Percentiles rank a stretch among this genome's conserved stretches.
phyloP scores from a whole-genome alignment of 2,113 vertebrate genomes.

The western clawed frog (Xenopus tropicalis) region DNA sequence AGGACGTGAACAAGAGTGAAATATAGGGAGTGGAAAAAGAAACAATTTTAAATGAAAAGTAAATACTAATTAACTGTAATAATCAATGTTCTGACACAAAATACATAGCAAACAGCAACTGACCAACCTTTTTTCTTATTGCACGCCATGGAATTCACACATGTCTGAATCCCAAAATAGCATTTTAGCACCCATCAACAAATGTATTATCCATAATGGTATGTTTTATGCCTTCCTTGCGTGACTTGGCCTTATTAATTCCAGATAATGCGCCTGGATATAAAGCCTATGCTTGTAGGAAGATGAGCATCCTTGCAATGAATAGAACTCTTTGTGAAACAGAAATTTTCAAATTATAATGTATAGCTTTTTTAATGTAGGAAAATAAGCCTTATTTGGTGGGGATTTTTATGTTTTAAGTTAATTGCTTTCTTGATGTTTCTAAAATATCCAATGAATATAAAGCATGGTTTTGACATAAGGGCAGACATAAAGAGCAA shows the following conservation, averaged over 20 bases:
- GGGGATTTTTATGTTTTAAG: constrained; percentile 1
- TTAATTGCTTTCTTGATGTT: too few species aligned
- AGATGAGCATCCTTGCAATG: constrained; percentile 25
- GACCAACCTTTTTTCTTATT: too few species aligned
- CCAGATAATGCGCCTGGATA: constrained; percentile 18
- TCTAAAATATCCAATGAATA: too few species aligned
- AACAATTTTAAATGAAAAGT: too few species aligned
- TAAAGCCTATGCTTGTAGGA: constrained; percentile 26
- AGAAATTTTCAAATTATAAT: constrained; percentile 28
- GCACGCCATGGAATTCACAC: too few species aligned
- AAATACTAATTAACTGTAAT: too few species aligned
- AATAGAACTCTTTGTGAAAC: constrained; percentile 35
- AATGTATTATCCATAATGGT: constrained; percentile 28
- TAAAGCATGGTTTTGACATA: too few species aligned
- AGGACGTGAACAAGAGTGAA: too few species aligned
- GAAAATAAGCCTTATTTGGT: constrained; percentile 26
- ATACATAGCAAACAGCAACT: too few species aligned
- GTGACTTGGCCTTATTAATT: constrained; percentile 34
- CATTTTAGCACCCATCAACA: constrained; percentile 17
- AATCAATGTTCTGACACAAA: too few species aligned
- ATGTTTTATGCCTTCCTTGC: constrained; percentile 36
- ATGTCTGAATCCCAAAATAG: constrained; percentile 6
- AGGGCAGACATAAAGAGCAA: too few species aligned
- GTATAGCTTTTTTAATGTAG: constrained; percentile 22
- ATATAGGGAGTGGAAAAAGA: too few species aligned